A percentile compares a stretch with the other conserved stretches of the same genome.
Evolutionary conservation across 2,113 vertebrate genomes (phyloP).

Genomic region (Melanostigma gelatinosum): DNA sequence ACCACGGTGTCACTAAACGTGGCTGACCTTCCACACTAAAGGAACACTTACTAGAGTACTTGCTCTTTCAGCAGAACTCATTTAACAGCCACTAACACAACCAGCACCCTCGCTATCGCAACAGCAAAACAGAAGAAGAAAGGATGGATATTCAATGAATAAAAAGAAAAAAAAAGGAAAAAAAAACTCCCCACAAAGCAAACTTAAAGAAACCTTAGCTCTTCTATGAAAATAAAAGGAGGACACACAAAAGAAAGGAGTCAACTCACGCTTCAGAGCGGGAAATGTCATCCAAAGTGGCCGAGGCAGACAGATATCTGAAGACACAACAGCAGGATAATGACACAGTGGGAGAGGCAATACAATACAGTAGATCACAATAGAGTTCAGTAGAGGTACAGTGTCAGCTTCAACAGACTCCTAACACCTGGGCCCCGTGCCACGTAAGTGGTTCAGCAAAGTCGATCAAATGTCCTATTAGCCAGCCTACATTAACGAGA

Average conservation of each 20-base stretch:
- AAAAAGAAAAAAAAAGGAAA: not conserved
- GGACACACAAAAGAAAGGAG: slow-evolving; percentile 59
- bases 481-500: too few species aligned
- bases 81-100: not conserved
- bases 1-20: not conserved
- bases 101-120: not conserved
- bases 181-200: slow-evolving; percentile 2
- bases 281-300: slow-evolving; percentile 90
- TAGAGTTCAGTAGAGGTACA: not conserved
- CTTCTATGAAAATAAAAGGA: slow-evolving; percentile 37
- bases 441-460: too few species aligned
- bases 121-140: slow-evolving; percentile 6
- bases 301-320: slow-evolving; percentile 91
- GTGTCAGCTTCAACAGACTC: not conserved
- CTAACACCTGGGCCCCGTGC: too few species aligned
- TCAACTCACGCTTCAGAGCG: slow-evolving; percentile 90
- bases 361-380: slow-evolving; percentile 21
- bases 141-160: not conserved
- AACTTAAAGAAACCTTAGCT: slow-evolving; percentile 44
- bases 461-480: too few species aligned
- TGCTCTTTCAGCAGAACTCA: too few species aligned
- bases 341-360: slow-evolving; percentile 64
- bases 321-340: slow-evolving; percentile 84
- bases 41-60: too few species aligned
- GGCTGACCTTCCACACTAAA: not conserved